These are phyloP conservation scores for Argyrosomus regius DNA, from an alignment of 2,797 vertebrate species.

Conservation along the genomic window DNA sequence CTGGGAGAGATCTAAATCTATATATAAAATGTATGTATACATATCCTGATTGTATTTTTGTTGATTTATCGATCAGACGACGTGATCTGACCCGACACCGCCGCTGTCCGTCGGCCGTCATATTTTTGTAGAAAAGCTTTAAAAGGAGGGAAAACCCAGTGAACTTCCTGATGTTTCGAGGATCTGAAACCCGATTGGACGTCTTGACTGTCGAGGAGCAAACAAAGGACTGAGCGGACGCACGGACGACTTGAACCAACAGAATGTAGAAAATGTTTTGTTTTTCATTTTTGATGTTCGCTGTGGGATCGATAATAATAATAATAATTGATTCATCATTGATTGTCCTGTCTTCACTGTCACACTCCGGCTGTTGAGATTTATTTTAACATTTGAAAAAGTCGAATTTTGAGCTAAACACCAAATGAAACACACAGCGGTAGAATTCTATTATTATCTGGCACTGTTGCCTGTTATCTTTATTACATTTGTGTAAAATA, in stretches of 20 bases:
- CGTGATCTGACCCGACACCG: slow-evolving; percentile 32
- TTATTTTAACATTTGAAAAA: background rate
- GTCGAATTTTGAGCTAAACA: no score
- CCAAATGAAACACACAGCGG: no score
- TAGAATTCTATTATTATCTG: no score
- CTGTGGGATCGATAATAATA: slow-evolving; percentile 67
- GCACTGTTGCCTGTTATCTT: no score
- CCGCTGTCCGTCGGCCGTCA: slow-evolving; percentile 38
- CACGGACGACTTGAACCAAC: slow-evolving; percentile 39
- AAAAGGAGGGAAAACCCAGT: slow-evolving; percentile 43
- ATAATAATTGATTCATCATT: slow-evolving; percentile 40
- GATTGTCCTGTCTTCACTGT: slow-evolving; percentile 14
- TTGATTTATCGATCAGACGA: slow-evolving; percentile 68
- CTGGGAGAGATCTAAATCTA: slow-evolving; percentile 64
- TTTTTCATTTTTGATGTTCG: slow-evolving; percentile 50
- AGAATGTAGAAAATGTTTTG: slow-evolving; percentile 56
- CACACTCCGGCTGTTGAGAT: background rate
- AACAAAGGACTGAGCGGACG: slow-evolving; percentile 12
- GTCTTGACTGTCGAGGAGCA: slow-evolving; percentile 13
- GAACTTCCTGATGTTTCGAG: slow-evolving; percentile 44
- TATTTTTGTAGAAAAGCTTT: slow-evolving; percentile 82
- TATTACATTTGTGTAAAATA: no score
- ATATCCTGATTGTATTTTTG: slow-evolving; percentile 74
- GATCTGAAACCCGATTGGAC: slow-evolving; percentile 43
- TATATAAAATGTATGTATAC: slow-evolving; percentile 65